Conservation (phyloP, 2,797 vertebrate genomes). For the Staurois parvus region DNA sequence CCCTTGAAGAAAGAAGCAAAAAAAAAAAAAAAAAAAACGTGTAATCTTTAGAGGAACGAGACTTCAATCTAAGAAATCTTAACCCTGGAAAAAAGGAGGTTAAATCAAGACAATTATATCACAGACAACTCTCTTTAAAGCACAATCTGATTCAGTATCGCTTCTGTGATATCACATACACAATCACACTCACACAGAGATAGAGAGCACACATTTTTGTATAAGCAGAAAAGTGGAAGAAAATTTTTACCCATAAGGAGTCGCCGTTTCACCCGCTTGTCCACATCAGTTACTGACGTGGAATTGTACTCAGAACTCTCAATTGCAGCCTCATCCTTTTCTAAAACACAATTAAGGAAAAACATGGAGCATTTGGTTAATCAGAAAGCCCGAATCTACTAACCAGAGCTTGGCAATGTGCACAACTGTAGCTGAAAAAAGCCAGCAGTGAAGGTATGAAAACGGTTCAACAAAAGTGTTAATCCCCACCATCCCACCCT, state of each 20-base stretch:
- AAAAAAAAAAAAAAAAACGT: no score
- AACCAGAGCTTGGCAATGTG: conserved; percentile 81
- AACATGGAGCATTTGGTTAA: conserved; percentile 99
- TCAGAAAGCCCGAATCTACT: conserved; percentile 92
- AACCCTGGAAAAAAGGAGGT: not conserved
- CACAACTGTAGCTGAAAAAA: conserved; percentile 84
- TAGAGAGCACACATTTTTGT: conserved; percentile 11
- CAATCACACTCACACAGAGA: conserved; percentile 7
- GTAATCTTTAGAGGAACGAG: no score
- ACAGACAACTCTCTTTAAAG: not conserved
- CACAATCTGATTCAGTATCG: not conserved
- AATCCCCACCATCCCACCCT: conserved; percentile 67
- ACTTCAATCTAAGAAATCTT: no score
- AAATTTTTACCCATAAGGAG: conserved; percentile 99
- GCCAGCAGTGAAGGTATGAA: conserved; percentile 83
- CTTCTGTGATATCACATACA: not conserved
- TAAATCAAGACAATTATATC: not conserved
- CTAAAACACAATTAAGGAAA: conserved; percentile 99
- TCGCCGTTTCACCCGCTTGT: conserved; percentile 99
- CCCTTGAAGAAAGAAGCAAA: no score
- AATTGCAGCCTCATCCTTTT: conserved; percentile 99
- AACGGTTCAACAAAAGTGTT: conserved; percentile 85
- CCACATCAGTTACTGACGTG: conserved; percentile 99
- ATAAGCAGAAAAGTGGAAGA: conserved; percentile 95
- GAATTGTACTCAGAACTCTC: conserved; percentile 99